phyloP scores from a whole-genome alignment of 2,888 invertebrate genomes.

The Thumatha senex region DNA sequence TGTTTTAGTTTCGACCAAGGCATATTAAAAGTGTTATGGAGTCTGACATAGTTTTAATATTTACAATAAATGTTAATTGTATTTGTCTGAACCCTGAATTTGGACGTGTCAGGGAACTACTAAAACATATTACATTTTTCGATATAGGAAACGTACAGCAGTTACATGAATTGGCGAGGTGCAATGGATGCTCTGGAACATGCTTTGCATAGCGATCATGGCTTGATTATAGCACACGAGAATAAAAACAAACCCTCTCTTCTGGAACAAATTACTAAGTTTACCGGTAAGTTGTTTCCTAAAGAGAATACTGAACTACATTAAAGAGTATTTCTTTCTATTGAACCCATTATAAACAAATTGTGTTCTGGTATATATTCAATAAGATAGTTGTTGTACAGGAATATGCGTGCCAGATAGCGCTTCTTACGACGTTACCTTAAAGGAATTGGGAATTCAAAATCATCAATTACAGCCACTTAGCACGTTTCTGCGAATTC shows the following conservation, averaged over 20 bases:
- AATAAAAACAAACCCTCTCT: conserved; percentile 12
- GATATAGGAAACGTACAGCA: not conserved
- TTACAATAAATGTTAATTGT: no score
- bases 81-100: not conserved
- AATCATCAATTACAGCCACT: conserved; percentile 25
- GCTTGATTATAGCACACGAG: conserved; percentile 14
- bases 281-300: conserved; percentile 23
- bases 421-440: not conserved
- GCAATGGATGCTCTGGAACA: conserved; percentile 23
- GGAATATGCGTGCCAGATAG: conserved; percentile 17
- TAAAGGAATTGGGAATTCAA: conserved; percentile 1
- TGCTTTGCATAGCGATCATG: conserved; percentile 20
- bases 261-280: conserved; percentile 24
- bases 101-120: not conserved
- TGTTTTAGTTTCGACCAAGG: no score
- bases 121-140: no score
- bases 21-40: no score
- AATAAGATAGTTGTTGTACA: conserved; percentile 14
- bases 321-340: not conserved
- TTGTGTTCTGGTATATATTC: no score
- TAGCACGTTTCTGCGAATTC: not conserved
- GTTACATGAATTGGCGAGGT: not conserved
- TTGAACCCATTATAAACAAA: no score
- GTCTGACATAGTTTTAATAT: no score
- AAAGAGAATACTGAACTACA: not conserved